Conservation (phyloP, 2,797 vertebrate genomes). For the Chelidonichthys spinosus region DNA sequence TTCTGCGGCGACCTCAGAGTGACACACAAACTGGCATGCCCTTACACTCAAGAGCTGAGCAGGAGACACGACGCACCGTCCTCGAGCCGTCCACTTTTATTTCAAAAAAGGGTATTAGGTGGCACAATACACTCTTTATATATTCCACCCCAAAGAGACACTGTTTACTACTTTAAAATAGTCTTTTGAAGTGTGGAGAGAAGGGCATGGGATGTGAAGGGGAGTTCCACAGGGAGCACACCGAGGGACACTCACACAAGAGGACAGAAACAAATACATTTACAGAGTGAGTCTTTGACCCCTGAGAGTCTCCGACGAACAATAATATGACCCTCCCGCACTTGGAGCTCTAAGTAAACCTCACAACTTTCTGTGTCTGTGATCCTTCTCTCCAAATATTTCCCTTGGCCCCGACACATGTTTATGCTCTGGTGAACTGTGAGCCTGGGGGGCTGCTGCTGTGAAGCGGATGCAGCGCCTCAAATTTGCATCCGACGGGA, state of each 20-base stretch:
- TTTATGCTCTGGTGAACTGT: slow-evolving; percentile 73
- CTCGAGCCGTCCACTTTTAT: slow-evolving; percentile 23
- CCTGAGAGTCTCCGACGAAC: slow-evolving; percentile 44
- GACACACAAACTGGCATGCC: slow-evolving; percentile 24
- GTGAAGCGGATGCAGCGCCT: slow-evolving; percentile 59
- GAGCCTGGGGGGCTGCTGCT: slow-evolving; percentile 48
- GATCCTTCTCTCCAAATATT: slow-evolving; percentile 74
- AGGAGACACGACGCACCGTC: slow-evolving; percentile 8
- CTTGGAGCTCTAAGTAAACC: slow-evolving; percentile 54
- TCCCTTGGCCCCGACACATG: slow-evolving; percentile 71
- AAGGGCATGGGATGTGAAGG: slow-evolving; percentile 7
- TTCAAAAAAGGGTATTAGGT: slow-evolving; percentile 20
- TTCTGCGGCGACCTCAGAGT: slow-evolving; percentile 31
- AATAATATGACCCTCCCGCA: slow-evolving; percentile 49
- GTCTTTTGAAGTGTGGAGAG: slow-evolving; percentile 25
- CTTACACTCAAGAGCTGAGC: slow-evolving; percentile 23
- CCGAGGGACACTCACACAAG: slow-evolving; percentile 5
- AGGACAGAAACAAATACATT: slow-evolving; percentile 30
- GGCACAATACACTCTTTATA: slow-evolving; percentile 9
- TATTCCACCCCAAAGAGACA: slow-evolving; percentile 24
- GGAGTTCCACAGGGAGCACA: not conserved
- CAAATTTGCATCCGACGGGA: slow-evolving; percentile 70
- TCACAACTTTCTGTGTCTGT: slow-evolving; percentile 56
- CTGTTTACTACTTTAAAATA: slow-evolving; percentile 37
- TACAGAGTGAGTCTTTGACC: slow-evolving; percentile 42